Percentiles rank a stretch among this genome's conserved stretches.
Evolutionary conservation across 2,888 invertebrate species (phyloP).

Genomic region (Eupithecia insigniata): DNA sequence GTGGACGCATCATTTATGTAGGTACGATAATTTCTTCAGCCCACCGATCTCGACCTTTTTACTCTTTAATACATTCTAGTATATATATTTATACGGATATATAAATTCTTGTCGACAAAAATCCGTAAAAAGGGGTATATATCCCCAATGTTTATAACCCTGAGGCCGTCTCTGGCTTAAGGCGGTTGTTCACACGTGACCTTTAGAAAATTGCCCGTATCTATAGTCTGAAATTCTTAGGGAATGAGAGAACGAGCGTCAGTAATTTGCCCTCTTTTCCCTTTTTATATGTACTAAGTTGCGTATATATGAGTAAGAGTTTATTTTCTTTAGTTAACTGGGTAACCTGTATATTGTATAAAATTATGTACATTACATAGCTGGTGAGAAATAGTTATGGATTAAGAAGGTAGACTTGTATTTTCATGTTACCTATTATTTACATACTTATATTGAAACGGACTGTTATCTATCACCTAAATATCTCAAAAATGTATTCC

Average conservation of each 20-base stretch:
- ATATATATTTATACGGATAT: too few relatives aligned
- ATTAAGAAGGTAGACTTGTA: neutral
- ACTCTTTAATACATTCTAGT: too few relatives aligned
- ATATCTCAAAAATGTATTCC: neutral
- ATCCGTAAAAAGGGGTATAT: neutral
- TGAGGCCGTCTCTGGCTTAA: conserved; percentile 49
- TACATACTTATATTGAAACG: neutral
- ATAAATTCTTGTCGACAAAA: too few relatives aligned
- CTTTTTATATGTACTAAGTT: conserved; percentile 15
- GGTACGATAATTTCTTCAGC: neutral
- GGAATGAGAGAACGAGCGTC: conserved; percentile 41
- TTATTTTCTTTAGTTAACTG: neutral
- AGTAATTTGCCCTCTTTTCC: conserved; percentile 30
- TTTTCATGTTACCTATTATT: neutral
- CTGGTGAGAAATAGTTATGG: neutral
- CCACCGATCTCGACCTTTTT: neutral
- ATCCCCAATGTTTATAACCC: neutral
- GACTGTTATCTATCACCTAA: neutral
- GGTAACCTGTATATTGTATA: neutral
- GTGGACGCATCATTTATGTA: neutral
- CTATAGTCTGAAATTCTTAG: conserved; percentile 55
- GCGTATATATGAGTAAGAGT: neutral
- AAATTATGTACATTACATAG: neutral
- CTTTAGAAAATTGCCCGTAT: conserved; percentile 71
- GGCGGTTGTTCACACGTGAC: conserved; percentile 78